A percentile compares a stretch with the other conserved stretches of the same genome.
These are phyloP conservation scores for Rhamnusium bicolor DNA, from an alignment of 2,888 invertebrate species.

Conservation along the genomic window DNA sequence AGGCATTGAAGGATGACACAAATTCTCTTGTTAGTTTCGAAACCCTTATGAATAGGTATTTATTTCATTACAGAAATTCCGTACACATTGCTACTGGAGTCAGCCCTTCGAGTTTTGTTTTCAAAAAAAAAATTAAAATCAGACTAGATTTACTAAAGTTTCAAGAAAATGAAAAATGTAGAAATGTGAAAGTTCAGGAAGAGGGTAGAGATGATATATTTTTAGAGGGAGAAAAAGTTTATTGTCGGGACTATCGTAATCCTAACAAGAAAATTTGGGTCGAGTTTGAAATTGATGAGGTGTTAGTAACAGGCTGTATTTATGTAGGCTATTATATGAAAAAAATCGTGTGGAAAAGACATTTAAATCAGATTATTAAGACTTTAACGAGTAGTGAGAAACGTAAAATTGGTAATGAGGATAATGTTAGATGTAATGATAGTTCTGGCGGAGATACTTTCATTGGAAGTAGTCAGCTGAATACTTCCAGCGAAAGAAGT, in stretches of 20 bases:
- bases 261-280: background rate
- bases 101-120: background rate
- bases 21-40: background rate
- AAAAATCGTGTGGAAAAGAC: background rate
- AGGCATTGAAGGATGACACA: background rate
- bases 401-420: background rate
- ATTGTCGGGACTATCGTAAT: background rate
- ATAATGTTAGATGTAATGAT: background rate
- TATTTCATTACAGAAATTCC: background rate
- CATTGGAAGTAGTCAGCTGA: background rate
- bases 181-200: background rate
- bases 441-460: background rate
- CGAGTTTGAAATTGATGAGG: background rate
- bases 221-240: background rate
- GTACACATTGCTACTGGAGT: background rate
- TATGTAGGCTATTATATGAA: background rate
- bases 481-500: background rate
- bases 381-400: background rate
- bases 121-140: background rate
- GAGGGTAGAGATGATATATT: background rate
- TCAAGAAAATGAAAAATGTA: background rate
- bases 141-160: background rate
- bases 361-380: constrained; percentile 2
- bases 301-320: background rate
- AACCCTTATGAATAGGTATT: background rate